Conservation (phyloP, 2,113 vertebrate genomes). For the Natator depressus region DNA sequence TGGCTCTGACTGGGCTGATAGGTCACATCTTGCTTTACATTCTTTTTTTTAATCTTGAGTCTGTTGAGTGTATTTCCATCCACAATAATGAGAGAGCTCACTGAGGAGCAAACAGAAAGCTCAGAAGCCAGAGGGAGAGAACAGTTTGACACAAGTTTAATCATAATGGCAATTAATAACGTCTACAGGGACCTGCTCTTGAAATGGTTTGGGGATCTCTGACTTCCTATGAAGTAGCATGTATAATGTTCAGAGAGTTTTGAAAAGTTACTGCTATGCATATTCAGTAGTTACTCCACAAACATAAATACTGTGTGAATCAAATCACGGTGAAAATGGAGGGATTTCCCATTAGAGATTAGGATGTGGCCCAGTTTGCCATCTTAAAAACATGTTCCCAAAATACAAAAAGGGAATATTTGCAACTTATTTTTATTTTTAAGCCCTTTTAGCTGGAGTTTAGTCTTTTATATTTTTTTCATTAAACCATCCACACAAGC, state of each 20-base stretch:
- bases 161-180: constrained; percentile 52
- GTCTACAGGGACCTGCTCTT: constrained; percentile 12
- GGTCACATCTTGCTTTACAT: not conserved
- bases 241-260: constrained; percentile 33
- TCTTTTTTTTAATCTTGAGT: constrained; percentile 27
- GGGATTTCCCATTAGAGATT: not conserved
- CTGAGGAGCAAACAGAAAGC: constrained; percentile 24
- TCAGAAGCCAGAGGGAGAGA: not conserved
- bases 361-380: not conserved
- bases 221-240: constrained; percentile 48
- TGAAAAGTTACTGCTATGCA: not conserved
- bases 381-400: not conserved
- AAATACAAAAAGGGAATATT: not conserved
- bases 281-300: constrained; percentile 12
- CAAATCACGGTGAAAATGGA: not conserved
- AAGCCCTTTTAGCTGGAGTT: accelerated
- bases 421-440: not conserved
- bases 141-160: not conserved
- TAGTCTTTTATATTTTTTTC: not conserved
- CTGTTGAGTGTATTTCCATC: constrained; percentile 22
- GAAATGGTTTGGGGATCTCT: constrained; percentile 28
- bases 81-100: constrained; percentile 22
- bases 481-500: not conserved
- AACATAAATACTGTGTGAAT: not conserved
- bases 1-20: not conserved